These are phyloP conservation scores for Vanessa cardui DNA, from an alignment of 2,888 invertebrate genomes.

Conservation along the genomic window DNA sequence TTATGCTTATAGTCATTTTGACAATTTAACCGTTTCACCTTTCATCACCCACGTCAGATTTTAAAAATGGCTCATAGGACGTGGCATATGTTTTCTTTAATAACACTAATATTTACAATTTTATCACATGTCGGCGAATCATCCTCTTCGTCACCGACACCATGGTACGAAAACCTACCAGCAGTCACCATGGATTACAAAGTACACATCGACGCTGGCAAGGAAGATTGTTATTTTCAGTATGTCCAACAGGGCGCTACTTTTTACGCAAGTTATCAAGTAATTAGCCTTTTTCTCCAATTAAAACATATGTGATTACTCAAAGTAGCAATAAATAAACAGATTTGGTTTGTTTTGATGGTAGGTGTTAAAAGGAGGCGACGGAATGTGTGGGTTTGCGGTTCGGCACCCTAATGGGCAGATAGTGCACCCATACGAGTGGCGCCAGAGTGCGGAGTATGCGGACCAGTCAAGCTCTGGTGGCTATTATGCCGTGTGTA, in stretches of 20 bases:
- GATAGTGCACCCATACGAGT: conserved; percentile 94
- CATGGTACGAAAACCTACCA: conserved; percentile 93
- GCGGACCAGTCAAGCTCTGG: conserved; percentile 91
- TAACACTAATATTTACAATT: conserved; percentile 75
- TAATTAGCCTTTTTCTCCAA: conserved; percentile 61
- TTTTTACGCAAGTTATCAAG: conserved; percentile 97
- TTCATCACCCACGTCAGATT: conserved; percentile 33
- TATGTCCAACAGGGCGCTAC: conserved; percentile 96
- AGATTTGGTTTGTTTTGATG: conserved; percentile 41
- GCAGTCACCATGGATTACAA: conserved; percentile 98
- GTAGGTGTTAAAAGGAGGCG: conserved; percentile 95
- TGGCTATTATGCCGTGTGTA: conserved; percentile 95
- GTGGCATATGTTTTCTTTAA: conserved; percentile 78
- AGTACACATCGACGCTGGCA: conserved; percentile 96
- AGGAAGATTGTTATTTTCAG: conserved; percentile 97
- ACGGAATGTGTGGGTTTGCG: conserved; percentile 96
- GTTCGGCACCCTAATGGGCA: conserved; percentile 92
- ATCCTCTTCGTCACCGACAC: conserved; percentile 82
- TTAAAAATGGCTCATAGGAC: conserved; percentile 76
- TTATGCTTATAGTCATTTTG: neutral
- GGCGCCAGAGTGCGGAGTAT: conserved; percentile 94
- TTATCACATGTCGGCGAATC: conserved; percentile 77
- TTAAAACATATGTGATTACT: conserved; percentile 17
- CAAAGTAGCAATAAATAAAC: neutral
- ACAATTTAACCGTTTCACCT: conserved; percentile 21